Evolutionary conservation across 2,113 vertebrate species (phyloP), one percentile per base, ranked within the genome.

Genomic region (Cheirogaleus medius): DNA sequence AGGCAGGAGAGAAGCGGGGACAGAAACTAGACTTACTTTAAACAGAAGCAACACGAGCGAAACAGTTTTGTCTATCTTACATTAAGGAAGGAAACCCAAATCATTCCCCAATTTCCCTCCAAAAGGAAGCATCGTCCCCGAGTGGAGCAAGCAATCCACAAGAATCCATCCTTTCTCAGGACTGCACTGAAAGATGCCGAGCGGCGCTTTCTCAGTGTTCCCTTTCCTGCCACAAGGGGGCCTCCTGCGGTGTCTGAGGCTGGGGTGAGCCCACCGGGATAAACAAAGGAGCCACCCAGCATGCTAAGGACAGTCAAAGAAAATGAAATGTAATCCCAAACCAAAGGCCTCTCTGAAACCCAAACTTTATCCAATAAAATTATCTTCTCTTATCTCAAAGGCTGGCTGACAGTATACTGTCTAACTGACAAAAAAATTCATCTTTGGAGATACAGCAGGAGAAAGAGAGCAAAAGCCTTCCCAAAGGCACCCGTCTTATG

Each of bases 21-120:
- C 99, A 99, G 99, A 99, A 99, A 99, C 99, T 99, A 98, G 98
- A 99, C 99, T 99, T 99, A 99, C 99, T 99, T 98, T 97, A 99
- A 98, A 98, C 99, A 99, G 99, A 99, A 99, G 98, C 99, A 99
- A 99, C 98, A 98, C 90, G 77, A 91, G 94, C 96, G 96, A 98
- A 98, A 98, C 98, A 98, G 88, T 88, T 95, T 87, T 91, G 86
- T 96, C 91, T 97, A 94, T 88, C 98, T 98, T 90, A 98, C 78
- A 97, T 96, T 97, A 98, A 97, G 96, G 98, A 58, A 97, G 92
- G 88, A 94, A 92, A 96, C 89, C 97, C 84, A 42, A 39, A 52
- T 44, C 49, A 23, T 23, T 56, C 87, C 82, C 92, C 63, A 27
- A 20, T 3, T 21, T 47, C 9, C 49, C 94, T 81, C n/a, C 32